These are phyloP conservation scores for Helicoverpa armigera DNA, from an alignment of 1,140 invertebrate species.

Conservation along the genomic window DNA sequence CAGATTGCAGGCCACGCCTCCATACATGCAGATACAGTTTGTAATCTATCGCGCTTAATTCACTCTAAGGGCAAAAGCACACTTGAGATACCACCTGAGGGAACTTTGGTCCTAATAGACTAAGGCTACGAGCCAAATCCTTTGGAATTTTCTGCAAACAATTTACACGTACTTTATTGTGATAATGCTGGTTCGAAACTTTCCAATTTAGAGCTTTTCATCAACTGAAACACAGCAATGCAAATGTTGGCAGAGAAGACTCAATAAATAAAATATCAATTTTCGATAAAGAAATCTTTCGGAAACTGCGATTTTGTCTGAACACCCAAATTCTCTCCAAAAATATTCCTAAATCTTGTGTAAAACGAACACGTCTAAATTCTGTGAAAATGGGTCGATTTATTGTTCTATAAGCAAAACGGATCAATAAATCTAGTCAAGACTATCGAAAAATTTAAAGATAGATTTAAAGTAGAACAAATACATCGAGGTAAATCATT, in stretches of 20 bases:
- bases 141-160: background rate
- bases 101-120: constrained; percentile 17
- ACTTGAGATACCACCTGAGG: constrained; percentile 9
- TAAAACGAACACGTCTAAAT: background rate
- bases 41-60: constrained; percentile 36
- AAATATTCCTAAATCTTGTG: too few relatives aligned
- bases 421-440: background rate
- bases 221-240: too few relatives aligned
- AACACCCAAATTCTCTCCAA: too few relatives aligned
- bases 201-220: background rate
- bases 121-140: background rate
- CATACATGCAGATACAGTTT: constrained; percentile 4
- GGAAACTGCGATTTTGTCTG: too few relatives aligned
- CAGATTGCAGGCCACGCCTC: constrained; percentile 27
- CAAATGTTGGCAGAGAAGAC: too few relatives aligned
- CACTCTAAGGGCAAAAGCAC: constrained; percentile 8
- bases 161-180: background rate
- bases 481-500: background rate
- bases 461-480: background rate
- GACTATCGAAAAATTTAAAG: background rate
- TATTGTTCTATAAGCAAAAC: background rate
- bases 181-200: background rate
- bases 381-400: background rate
- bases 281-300: too few relatives aligned
- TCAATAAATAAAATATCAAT: too few relatives aligned